Evolutionary conservation across 1,140 invertebrate genomes (phyloP).

Genomic region (Bombyx mandarina): DNA sequence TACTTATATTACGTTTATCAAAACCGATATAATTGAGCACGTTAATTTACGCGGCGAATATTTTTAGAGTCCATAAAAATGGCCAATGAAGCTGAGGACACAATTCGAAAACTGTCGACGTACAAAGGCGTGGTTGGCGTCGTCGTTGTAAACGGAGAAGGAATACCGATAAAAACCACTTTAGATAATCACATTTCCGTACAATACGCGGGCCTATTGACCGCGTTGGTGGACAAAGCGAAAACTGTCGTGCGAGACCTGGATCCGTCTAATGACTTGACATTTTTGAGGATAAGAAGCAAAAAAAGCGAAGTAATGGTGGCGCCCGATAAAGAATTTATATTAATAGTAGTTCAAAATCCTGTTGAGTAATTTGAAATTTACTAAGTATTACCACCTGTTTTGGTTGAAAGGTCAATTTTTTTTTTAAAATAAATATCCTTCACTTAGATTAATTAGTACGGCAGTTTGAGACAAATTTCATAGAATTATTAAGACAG

Average conservation of each 20-base stretch:
- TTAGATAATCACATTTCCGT: conserved; percentile 81
- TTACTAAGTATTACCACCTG: no score
- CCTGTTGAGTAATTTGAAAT: conserved; percentile 56
- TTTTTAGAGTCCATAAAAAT: conserved; percentile 25
- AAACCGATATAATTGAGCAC: no score
- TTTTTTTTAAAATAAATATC: no score
- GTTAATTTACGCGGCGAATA: no score
- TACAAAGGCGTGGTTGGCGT: conserved; percentile 82
- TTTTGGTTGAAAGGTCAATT: no score
- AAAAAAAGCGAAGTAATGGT: conserved; percentile 95
- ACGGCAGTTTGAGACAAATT: no score
- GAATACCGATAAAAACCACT: conserved; percentile 84
- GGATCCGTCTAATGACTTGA: conserved; percentile 85
- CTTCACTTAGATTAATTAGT: no score
- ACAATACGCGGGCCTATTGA: conserved; percentile 80
- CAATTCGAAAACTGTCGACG: conserved; percentile 77
- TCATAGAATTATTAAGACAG: no score
- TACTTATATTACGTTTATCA: no score
- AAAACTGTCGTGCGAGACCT: conserved; percentile 80
- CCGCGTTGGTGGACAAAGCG: conserved; percentile 79
- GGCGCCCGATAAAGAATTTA: conserved; percentile 83
- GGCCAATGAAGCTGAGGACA: conserved; percentile 84
- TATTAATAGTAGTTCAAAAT: conserved; percentile 79
- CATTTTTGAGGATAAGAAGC: conserved; percentile 86
- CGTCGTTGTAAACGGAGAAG: conserved; percentile 82